Conservation (phyloP, 2,888 invertebrate species). For the Lithophane semibrunnea region DNA sequence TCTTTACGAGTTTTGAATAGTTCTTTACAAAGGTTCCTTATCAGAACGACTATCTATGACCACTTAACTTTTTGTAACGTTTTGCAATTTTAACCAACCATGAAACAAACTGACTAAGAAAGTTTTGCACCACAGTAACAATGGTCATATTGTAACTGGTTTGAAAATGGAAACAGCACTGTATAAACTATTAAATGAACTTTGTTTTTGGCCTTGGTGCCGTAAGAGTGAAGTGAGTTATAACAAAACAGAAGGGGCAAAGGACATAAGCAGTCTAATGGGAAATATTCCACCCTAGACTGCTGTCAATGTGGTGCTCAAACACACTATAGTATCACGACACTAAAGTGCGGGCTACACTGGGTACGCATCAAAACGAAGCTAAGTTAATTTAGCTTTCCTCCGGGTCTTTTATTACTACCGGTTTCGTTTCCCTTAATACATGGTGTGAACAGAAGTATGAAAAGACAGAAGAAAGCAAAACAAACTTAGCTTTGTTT, state of each 20-base stretch:
- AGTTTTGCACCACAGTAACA: background rate
- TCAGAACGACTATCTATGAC: background rate
- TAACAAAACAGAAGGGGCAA: background rate
- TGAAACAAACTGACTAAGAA: background rate
- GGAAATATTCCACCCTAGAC: background rate
- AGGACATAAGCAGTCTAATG: background rate
- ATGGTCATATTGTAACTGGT: background rate
- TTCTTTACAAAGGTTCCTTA: background rate
- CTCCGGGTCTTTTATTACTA: too few relatives aligned
- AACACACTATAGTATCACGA: background rate
- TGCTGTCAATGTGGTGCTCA: background rate
- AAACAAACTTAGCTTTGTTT: too few relatives aligned
- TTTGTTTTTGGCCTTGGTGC: background rate
- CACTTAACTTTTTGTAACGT: background rate
- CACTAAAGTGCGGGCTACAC: too few relatives aligned
- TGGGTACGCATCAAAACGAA: too few relatives aligned
- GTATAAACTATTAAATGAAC: background rate
- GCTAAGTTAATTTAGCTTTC: too few relatives aligned
- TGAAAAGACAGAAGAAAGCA: too few relatives aligned
- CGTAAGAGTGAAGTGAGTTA: background rate
- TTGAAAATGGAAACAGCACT: background rate
- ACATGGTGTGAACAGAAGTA: too few relatives aligned
- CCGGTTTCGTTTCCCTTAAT: too few relatives aligned
- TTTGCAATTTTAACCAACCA: background rate
- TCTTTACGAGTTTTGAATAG: background rate